These are phyloP conservation scores for Philotrypesis tridentata DNA, from an alignment of 1,140 invertebrate species.

Conservation along the genomic window DNA sequence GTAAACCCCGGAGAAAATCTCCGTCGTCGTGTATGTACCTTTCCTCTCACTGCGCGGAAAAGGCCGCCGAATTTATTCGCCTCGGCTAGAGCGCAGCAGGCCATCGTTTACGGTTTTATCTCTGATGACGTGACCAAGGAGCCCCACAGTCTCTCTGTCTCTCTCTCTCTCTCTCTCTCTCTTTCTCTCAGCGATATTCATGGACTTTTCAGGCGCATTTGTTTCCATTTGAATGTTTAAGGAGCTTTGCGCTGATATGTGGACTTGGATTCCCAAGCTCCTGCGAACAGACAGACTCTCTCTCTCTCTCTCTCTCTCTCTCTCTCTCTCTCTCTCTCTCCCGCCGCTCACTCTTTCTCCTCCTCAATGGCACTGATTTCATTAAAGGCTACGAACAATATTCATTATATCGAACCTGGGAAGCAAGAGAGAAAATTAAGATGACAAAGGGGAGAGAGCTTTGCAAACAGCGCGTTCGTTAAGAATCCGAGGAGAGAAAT, in stretches of 20 bases:
- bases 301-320: no score
- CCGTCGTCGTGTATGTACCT: not conserved
- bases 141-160: not conserved
- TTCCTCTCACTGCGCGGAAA: not conserved
- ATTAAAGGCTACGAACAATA: no score
- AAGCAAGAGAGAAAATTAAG: not conserved
- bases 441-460: not conserved
- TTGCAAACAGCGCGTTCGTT: no score
- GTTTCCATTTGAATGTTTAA: constrained; percentile 9
- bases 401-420: no score
- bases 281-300: no score
- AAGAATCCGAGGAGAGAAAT: not conserved
- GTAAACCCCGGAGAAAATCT: constrained; percentile 17
- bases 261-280: no score
- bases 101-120: constrained; percentile 34
- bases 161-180: no score
- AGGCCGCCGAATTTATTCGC: constrained; percentile 11
- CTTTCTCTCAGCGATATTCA: not conserved
- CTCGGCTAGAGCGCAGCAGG: not conserved
- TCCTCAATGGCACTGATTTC: not conserved
- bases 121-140: constrained; percentile 23
- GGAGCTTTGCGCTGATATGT: not conserved
- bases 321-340: no score
- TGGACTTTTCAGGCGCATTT: not conserved
- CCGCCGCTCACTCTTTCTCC: no score